Evolutionary conservation across 2,797 vertebrate species (phyloP).

Genomic region (Acipenser oxyrinchus): DNA sequence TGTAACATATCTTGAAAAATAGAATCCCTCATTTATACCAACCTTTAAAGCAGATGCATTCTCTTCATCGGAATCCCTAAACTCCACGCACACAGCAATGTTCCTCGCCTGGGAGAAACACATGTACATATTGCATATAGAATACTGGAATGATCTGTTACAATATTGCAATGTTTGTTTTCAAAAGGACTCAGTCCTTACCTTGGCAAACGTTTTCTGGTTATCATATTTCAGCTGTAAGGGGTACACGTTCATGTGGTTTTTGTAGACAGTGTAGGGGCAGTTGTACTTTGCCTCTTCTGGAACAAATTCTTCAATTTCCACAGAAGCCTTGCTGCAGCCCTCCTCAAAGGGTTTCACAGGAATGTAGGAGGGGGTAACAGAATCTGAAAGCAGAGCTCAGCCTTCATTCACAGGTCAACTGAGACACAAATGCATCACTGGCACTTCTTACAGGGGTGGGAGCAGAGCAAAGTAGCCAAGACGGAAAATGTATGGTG

Average conservation of each 20-base stretch:
- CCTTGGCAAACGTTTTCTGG: constrained; percentile 96
- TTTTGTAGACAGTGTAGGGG: constrained; percentile 88
- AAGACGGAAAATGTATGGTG: neutral
- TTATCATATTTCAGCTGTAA: constrained; percentile 90
- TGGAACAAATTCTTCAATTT: constrained; percentile 88
- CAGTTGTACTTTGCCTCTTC: constrained; percentile 85
- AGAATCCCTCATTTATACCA: constrained; percentile 22
- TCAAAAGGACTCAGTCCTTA: constrained; percentile 30
- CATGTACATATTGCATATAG: neutral
- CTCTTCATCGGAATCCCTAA: constrained; percentile 85
- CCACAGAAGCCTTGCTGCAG: constrained; percentile 70
- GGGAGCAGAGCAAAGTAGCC: neutral
- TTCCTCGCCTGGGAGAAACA: constrained; percentile 74
- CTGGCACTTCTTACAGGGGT: neutral
- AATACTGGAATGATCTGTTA: too few species aligned
- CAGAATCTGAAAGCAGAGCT: constrained; percentile 63
- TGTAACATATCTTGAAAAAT: too few species aligned
- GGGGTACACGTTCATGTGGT: constrained; percentile 87
- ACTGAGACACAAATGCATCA: too few species aligned
- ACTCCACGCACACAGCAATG: constrained; percentile 84
- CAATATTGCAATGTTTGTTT: too few species aligned
- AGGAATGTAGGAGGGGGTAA: constrained; percentile 84
- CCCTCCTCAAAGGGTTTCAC: constrained; percentile 81
- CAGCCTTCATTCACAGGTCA: too few species aligned
- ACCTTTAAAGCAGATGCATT: constrained; percentile 73